Percentiles rank a stretch among this genome's conserved stretches.
These are phyloP conservation scores for Syndactyla subalaris DNA, from an alignment of 2,797 vertebrate species.

Conservation along the genomic window DNA sequence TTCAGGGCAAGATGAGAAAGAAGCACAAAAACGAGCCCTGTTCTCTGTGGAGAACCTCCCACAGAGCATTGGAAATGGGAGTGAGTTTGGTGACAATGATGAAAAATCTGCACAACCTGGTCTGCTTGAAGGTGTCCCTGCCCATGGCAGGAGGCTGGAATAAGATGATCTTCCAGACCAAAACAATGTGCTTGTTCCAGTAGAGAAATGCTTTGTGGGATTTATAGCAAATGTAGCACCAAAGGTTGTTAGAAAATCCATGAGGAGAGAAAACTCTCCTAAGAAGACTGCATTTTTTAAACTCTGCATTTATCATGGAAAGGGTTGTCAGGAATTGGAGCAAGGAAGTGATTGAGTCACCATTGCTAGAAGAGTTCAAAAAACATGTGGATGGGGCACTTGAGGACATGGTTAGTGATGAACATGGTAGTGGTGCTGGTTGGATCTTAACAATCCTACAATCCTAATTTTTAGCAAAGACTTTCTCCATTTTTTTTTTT, in stretches of 20 bases:
- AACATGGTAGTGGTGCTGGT: accelerated
- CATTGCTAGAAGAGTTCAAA: background rate
- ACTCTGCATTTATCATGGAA: accelerated
- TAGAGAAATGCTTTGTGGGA: accelerated
- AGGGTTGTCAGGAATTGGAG: background rate
- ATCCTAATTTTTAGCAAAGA: accelerated
- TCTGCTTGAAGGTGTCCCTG: background rate
- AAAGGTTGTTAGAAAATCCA: accelerated
- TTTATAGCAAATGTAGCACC: background rate
- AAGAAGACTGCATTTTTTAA: accelerated
- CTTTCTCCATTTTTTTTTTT: background rate
- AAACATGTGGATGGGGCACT: accelerated
- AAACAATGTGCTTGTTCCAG: accelerated
- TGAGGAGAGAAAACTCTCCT: background rate
- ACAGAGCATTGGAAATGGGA: accelerated
- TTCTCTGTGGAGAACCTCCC: background rate
- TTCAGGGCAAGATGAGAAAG: background rate
- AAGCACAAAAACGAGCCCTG: background rate
- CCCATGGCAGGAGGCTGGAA: accelerated
- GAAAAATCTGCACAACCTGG: background rate
- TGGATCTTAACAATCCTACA: accelerated
- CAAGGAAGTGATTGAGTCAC: background rate
- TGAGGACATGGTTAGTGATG: background rate
- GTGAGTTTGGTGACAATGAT: accelerated
- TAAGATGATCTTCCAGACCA: background rate